Conservation (phyloP, 2,888 invertebrate genomes). For the Subacronicta megacephala region DNA sequence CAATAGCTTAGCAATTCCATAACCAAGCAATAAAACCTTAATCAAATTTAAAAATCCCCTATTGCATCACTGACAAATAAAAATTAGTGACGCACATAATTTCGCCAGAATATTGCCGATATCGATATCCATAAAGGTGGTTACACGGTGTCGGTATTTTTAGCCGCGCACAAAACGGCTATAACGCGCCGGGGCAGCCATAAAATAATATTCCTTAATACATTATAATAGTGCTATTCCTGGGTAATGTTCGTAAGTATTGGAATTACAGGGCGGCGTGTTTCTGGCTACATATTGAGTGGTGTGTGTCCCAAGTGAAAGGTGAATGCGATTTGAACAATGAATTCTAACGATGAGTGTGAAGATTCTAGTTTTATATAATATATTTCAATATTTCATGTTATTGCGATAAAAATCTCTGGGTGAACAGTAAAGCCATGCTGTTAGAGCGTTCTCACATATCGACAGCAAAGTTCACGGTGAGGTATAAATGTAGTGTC, state of each 20-base stretch:
- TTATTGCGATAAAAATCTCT: too few species aligned
- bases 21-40: background rate
- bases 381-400: too few species aligned
- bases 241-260: slow-evolving; percentile 87
- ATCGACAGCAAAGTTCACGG: too few species aligned
- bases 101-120: slow-evolving; percentile 40
- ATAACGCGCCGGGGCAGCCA: slow-evolving; percentile 81
- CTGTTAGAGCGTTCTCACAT: too few species aligned
- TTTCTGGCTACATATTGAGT: slow-evolving; percentile 76
- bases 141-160: slow-evolving; percentile 74
- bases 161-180: slow-evolving; percentile 76
- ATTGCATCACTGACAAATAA: slow-evolving; percentile 39
- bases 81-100: slow-evolving; percentile 51
- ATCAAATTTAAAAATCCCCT: slow-evolving; percentile 11
- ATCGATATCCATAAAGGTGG: slow-evolving; percentile 50
- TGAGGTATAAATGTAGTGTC: too few species aligned
- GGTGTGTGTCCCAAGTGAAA: slow-evolving; percentile 58
- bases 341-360: background rate
- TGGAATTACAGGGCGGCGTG: slow-evolving; percentile 88
- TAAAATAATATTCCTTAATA: slow-evolving; percentile 89
- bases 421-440: too few species aligned
- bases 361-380: too few species aligned
- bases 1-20: too few species aligned
- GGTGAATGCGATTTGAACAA: slow-evolving; percentile 31
- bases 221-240: slow-evolving; percentile 88